These are phyloP conservation scores for Muntiacus reevesi DNA, from an alignment of 2,113 vertebrate genomes.

Conservation along the genomic window DNA sequence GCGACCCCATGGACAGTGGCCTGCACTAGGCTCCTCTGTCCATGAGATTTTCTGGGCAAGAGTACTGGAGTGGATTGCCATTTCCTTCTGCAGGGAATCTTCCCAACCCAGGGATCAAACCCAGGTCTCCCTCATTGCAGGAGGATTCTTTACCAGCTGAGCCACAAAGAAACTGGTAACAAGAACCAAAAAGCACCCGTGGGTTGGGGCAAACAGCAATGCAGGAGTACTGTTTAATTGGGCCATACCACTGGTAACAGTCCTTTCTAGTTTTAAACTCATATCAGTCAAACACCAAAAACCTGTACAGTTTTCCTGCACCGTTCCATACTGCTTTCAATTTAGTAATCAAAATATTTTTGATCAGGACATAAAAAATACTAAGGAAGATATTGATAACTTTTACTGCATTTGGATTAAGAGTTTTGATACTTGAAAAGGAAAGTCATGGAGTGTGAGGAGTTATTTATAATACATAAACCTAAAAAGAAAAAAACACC, in stretches of 20 bases:
- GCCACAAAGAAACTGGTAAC: background rate
- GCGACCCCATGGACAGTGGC: rapidly evolving
- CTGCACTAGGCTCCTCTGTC: no score
- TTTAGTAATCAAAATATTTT: background rate
- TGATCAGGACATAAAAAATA: background rate
- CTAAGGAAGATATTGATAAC: background rate
- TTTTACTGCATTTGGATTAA: background rate
- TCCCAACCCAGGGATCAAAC: background rate
- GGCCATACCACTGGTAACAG: background rate
- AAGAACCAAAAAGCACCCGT: background rate
- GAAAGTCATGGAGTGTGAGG: background rate
- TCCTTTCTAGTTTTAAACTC: background rate
- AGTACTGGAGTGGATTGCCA: background rate
- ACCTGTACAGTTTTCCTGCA: background rate
- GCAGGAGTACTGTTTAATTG: background rate
- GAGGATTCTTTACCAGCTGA: background rate
- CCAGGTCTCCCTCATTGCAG: background rate
- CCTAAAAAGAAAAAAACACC: background rate
- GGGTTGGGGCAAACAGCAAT: background rate
- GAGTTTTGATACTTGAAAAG: background rate
- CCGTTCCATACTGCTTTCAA: background rate
- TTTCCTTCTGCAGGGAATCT: background rate
- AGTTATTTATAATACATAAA: background rate
- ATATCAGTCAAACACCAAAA: background rate
- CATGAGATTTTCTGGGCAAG: background rate